Evolutionary conservation across 2,113 vertebrate species (phyloP).

Genomic region (Hypomesus transpacificus): DNA sequence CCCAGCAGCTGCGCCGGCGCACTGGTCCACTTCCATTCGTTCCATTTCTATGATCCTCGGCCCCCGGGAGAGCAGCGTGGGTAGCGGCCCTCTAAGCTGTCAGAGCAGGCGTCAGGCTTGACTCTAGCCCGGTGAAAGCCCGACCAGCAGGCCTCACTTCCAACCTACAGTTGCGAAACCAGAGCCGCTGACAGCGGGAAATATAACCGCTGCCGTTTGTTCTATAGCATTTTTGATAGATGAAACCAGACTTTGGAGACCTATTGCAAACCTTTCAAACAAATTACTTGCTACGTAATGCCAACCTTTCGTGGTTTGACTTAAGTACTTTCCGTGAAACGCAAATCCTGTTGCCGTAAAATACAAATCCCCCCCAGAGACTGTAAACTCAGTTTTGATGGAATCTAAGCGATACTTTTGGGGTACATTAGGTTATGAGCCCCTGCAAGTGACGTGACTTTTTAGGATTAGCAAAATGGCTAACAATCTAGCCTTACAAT

Average conservation of each 20-base stretch:
- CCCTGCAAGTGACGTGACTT: conserved; percentile 51
- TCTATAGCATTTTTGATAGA: conserved; percentile 57
- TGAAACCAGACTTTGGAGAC: not conserved
- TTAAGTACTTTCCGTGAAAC: not conserved
- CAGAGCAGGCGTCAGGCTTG: conserved; percentile 43
- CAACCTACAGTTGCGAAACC: conserved; percentile 40
- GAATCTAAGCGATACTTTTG: not conserved
- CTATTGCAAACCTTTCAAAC: not conserved
- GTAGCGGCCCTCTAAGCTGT: conserved; percentile 42
- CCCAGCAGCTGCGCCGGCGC: conserved; percentile 73
- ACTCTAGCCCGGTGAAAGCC: conserved; percentile 74
- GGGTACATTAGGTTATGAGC: not conserved
- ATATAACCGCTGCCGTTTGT: conserved; percentile 14
- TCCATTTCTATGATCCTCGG: conserved; percentile 64
- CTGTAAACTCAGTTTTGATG: not conserved
- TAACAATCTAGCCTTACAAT: conserved; percentile 35
- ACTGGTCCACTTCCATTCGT: conserved; percentile 79
- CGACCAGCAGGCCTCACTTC: conserved; percentile 72
- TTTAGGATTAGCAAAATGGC: conserved; percentile 53
- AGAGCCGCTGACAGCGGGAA: conserved; percentile 47
- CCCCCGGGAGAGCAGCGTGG: conserved; percentile 40
- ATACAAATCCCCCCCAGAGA: conserved; percentile 24
- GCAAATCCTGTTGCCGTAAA: conserved; percentile 23
- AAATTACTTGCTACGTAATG: not conserved
- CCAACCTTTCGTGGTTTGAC: not conserved